These are phyloP conservation scores for Botrylloides violaceus DNA, from an alignment of 23 tunicate genomes.

Conservation along the genomic window DNA sequence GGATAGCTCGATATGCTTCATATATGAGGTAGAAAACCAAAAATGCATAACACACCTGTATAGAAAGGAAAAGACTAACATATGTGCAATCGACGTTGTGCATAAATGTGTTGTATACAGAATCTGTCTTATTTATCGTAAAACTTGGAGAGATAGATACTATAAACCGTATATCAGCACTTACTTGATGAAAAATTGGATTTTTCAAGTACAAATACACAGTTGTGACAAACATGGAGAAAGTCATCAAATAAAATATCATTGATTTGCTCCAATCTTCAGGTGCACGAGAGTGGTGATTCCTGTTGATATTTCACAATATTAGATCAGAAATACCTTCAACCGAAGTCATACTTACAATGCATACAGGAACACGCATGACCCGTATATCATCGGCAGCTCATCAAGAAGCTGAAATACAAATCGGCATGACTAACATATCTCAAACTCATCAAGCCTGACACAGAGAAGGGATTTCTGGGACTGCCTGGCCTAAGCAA, in stretches of 20 bases:
- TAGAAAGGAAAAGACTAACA: background rate
- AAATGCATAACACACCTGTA: slow-evolving; percentile 54
- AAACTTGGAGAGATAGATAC: too few relatives aligned
- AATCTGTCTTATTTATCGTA: too few relatives aligned
- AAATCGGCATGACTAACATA: too few relatives aligned
- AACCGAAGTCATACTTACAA: slow-evolving; percentile 81
- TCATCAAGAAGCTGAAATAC: slow-evolving; percentile 78
- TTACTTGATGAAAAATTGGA: slow-evolving; percentile 84
- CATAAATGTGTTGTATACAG: too few relatives aligned
- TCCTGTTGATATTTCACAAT: slow-evolving; percentile 30
- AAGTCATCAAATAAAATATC: slow-evolving; percentile 22
- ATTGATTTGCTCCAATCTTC: slow-evolving; percentile 21
- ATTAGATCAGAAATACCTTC: background rate
- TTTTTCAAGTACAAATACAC: slow-evolving; percentile 58
- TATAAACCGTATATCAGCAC: too few relatives aligned
- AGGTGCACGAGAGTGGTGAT: slow-evolving; percentile 50
- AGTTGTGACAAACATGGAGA: slow-evolving; percentile 46
- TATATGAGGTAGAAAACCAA: slow-evolving; percentile 61
- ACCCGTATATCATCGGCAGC: slow-evolving; percentile 83
- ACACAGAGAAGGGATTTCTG: too few relatives aligned
- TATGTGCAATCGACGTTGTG: too few relatives aligned
- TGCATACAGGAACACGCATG: slow-evolving; percentile 78
- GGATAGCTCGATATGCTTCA: slow-evolving; percentile 48
- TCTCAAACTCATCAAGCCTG: too few relatives aligned
- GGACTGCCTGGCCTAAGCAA: too few relatives aligned